A percentile compares a stretch with the other conserved stretches of the same genome.
Evolutionary conservation across 2,888 invertebrate species (phyloP).

Genomic region (Megamerina dolium): DNA sequence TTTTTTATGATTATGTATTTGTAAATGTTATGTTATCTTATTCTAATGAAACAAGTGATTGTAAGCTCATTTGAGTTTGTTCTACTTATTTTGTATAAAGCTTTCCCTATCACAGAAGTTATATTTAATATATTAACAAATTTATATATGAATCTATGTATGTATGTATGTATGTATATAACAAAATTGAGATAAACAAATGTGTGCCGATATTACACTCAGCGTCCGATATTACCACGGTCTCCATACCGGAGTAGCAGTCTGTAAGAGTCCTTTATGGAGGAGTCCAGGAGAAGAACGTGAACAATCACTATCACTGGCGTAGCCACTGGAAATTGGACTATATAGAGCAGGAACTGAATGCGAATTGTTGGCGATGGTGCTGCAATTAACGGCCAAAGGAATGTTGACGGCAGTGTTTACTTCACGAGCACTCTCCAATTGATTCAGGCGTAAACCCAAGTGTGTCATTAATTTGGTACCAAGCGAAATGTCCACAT

Average conservation of each 20-base stretch:
- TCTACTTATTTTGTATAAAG: slow-evolving; percentile 33
- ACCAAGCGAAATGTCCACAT: slow-evolving; percentile 78
- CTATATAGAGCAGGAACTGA: slow-evolving; percentile 26
- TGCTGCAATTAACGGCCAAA: slow-evolving; percentile 31
- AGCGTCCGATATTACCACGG: slow-evolving; percentile 35
- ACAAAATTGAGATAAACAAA: slow-evolving; percentile 1
- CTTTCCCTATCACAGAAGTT: slow-evolving; percentile 40
- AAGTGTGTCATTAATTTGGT: slow-evolving; percentile 86
- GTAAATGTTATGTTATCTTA: too few species aligned
- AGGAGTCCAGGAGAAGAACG: slow-evolving; percentile 17
- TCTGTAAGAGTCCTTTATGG: slow-evolving; percentile 29
- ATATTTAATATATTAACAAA: background rate
- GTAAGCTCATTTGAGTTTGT: too few species aligned
- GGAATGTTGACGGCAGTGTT: slow-evolving; percentile 26
- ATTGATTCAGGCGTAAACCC: slow-evolving; percentile 69
- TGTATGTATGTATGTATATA: background rate
- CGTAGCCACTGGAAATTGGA: slow-evolving; percentile 46
- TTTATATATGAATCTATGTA: background rate
- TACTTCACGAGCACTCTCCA: slow-evolving; percentile 31
- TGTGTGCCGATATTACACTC: slow-evolving; percentile 4
- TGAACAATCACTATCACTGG: slow-evolving; percentile 41
- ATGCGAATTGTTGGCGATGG: slow-evolving; percentile 7
- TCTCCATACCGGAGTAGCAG: slow-evolving; percentile 36
- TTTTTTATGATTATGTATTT: too few species aligned
- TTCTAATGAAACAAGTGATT: too few species aligned